Percentiles rank a stretch among this genome's conserved stretches.
phyloP scores from a whole-genome alignment of 2,113 vertebrate genomes.

The Oncorhynchus nerka region DNA sequence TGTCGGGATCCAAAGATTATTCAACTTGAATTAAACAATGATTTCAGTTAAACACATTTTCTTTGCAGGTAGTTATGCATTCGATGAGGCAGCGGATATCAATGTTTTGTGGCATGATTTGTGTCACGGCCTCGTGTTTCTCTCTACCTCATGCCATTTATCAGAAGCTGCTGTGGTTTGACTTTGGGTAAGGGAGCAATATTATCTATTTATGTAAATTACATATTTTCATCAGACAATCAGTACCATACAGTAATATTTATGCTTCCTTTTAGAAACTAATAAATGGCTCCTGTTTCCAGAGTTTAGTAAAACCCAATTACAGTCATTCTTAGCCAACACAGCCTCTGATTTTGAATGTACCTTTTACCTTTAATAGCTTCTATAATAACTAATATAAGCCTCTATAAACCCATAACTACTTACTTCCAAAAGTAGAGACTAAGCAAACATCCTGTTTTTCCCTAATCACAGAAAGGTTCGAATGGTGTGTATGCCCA shows the following conservation, averaged over 20 bases:
- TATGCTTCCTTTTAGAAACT: background rate
- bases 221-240: no score
- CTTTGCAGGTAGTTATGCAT: conserved; percentile 76
- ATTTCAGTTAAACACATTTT: background rate
- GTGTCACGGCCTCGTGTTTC: conserved; percentile 80
- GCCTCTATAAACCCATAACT: no score
- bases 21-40: no score
- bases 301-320: background rate
- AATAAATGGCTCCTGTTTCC: background rate
- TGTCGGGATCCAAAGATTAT: no score
- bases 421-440: no score
- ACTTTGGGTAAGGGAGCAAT: conserved; percentile 69
- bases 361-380: no score
- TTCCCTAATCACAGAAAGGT: conserved; percentile 67
- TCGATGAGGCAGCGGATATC: conserved; percentile 77
- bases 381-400: no score
- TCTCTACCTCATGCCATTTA: conserved; percentile 79
- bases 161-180: conserved; percentile 74
- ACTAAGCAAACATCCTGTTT: background rate
- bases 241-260: background rate
- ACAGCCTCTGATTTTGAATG: no score
- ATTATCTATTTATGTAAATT: no score
- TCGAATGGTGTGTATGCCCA: conserved; percentile 74
- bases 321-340: background rate
- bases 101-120: conserved; percentile 74